Conservation (phyloP, 1,140 invertebrate genomes). For the Drosophila sp. region DNA sequence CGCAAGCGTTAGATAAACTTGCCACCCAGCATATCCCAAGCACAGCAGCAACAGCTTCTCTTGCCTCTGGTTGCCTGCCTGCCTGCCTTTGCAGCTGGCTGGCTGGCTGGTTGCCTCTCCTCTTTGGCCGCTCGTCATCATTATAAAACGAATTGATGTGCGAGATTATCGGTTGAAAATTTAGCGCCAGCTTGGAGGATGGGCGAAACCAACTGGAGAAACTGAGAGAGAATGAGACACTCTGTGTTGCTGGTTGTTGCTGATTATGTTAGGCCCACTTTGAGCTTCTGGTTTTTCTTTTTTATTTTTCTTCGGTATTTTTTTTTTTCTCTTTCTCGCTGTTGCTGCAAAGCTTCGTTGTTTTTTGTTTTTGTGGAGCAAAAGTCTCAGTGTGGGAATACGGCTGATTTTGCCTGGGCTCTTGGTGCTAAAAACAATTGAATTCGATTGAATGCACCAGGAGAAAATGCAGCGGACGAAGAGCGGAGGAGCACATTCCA, state of each 20-base stretch:
- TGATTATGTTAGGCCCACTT: slow-evolving; percentile 72
- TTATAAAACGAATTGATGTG: slow-evolving; percentile 80
- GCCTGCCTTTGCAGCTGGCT: slow-evolving; percentile 4
- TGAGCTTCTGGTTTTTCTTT: slow-evolving; percentile 37
- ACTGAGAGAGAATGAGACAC: slow-evolving; percentile 19
- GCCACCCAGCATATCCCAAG: slow-evolving; percentile 47
- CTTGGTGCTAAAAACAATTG: slow-evolving; percentile 79
- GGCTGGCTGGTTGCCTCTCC: neutral
- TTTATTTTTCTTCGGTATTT: neutral
- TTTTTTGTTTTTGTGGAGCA: slow-evolving; percentile 15
- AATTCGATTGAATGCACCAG: slow-evolving; percentile 81
- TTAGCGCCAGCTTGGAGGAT: slow-evolving; percentile 68
- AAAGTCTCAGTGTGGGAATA: slow-evolving; percentile 65
- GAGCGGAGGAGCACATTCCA: slow-evolving; percentile 62
- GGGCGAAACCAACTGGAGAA: slow-evolving; percentile 18
- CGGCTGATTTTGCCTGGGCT: slow-evolving; percentile 54
- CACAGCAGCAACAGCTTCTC: slow-evolving; percentile 25
- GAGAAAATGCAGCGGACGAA: slow-evolving; percentile 46
- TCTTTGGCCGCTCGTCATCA: slow-evolving; percentile 61
- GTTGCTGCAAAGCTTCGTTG: neutral
- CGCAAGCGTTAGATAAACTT: slow-evolving; percentile 73
- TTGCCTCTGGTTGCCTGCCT: slow-evolving; percentile 17
- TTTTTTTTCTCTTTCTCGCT: neutral
- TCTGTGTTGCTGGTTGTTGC: slow-evolving; percentile 7
- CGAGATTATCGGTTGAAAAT: slow-evolving; percentile 74